Conservation (phyloP, 2,888 invertebrate species). For the Cremastinae sp. region DNA sequence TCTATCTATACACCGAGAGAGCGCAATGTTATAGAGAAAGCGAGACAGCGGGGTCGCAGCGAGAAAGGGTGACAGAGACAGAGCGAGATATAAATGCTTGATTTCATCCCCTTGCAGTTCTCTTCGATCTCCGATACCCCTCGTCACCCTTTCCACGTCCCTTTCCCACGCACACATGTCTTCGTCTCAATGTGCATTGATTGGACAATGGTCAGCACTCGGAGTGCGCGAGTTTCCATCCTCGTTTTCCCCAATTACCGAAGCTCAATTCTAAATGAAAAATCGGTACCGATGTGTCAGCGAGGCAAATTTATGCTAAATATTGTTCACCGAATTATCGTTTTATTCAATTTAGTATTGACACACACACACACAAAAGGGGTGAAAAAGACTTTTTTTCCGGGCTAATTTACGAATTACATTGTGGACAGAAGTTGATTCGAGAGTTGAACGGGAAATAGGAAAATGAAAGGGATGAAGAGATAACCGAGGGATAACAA, state of each 20-base stretch:
- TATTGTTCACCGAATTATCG: conserved; percentile 42
- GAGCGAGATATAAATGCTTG: conserved; percentile 46
- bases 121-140: conserved; percentile 39
- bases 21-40: too few relatives aligned
- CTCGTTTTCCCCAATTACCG: conserved; percentile 57
- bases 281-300: too few relatives aligned
- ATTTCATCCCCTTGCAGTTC: conserved; percentile 8
- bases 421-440: background rate
- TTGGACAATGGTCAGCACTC: conserved; percentile 74
- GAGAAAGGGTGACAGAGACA: conserved; percentile 38
- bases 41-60: too few relatives aligned
- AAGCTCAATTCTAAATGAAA: too few relatives aligned
- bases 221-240: conserved; percentile 55
- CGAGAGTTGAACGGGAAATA: conserved; percentile 1
- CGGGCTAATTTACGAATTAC: conserved; percentile 2
- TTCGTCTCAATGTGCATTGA: conserved; percentile 76
- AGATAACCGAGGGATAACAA: conserved; percentile 71
- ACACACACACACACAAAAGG: too few relatives aligned
- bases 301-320: too few relatives aligned
- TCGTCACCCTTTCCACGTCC: background rate
- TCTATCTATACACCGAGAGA: conserved; percentile 18
- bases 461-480: conserved; percentile 32
- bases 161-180: conserved; percentile 57
- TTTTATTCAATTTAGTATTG: background rate
- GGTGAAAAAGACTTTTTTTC: background rate